phyloP scores from a whole-genome alignment of 2,888 invertebrate genomes.

The Drosophila cognata region DNA sequence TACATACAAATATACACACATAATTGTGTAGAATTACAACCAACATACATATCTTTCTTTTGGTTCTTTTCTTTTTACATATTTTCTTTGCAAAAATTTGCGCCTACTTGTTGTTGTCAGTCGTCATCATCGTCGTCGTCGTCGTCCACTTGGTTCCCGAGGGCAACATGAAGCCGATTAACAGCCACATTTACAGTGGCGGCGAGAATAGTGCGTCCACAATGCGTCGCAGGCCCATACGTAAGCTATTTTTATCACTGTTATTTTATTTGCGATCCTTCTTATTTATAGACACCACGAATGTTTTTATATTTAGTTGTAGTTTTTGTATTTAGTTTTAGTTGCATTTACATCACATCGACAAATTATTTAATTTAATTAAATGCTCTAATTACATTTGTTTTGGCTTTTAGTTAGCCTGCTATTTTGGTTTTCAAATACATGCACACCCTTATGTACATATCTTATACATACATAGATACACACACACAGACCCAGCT shows the following conservation, averaged over 20 bases:
- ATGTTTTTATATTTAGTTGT: constrained; percentile 5
- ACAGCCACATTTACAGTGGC: constrained; percentile 65
- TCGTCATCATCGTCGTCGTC: constrained; percentile 20
- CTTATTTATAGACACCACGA: constrained; percentile 42
- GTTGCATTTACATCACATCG: constrained; percentile 14
- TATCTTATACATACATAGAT: constrained; percentile 2
- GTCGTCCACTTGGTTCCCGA: constrained; percentile 32
- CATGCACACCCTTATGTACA: constrained; percentile 46
- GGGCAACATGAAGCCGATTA: constrained; percentile 61
- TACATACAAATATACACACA: constrained; percentile 26
- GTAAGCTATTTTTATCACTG: constrained; percentile 75
- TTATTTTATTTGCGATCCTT: constrained; percentile 32
- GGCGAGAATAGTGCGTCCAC: constrained; percentile 70
- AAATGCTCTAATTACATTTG: constrained; percentile 24
- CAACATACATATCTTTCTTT: constrained; percentile 51
- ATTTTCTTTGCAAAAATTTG: constrained; percentile 59
- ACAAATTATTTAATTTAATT: constrained; percentile 29
- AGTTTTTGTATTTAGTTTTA: constrained; percentile 30
- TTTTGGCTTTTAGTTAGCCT: constrained; percentile 12
- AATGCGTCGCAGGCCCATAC: constrained; percentile 76
- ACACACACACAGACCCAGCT: constrained; percentile 3
- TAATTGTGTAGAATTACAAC: constrained; percentile 11
- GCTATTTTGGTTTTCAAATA: constrained; percentile 23
- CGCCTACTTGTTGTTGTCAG: constrained; percentile 63
- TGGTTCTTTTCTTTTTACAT: constrained; percentile 62